A percentile compares a stretch with the other conserved stretches of the same genome.
Evolutionary conservation across 2,888 invertebrate genomes (phyloP).

Genomic region (Polyommatus icarus): DNA sequence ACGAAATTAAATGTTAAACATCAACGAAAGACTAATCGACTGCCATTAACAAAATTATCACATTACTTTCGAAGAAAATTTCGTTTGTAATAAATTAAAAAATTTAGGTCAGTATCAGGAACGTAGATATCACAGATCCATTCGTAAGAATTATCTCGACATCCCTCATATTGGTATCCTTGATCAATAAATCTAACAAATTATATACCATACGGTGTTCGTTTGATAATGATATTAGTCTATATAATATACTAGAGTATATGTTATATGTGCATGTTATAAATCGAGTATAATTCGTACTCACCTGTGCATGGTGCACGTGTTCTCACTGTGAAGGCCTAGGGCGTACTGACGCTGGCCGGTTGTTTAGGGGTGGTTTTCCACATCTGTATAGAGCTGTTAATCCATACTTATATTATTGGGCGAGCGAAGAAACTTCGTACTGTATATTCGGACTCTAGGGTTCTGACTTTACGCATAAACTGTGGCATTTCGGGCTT

Average conservation of each 20-base stretch:
- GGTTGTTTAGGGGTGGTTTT: slow-evolving; percentile 50
- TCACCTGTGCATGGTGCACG: slow-evolving; percentile 58
- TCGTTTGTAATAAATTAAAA: background rate
- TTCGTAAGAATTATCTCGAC: slow-evolving; percentile 25
- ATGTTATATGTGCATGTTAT: background rate
- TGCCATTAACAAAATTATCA: background rate
- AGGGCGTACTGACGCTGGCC: slow-evolving; percentile 54
- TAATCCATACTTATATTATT: slow-evolving; percentile 39
- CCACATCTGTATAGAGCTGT: slow-evolving; percentile 52
- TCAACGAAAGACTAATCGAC: background rate
- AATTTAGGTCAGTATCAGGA: slow-evolving; percentile 23
- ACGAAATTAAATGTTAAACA: background rate
- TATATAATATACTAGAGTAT: background rate
- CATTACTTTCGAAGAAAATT: background rate
- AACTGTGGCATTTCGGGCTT: too few relatives aligned
- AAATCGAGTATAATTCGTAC: slow-evolving; percentile 36
- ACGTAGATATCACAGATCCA: slow-evolving; percentile 15
- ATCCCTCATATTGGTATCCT: slow-evolving; percentile 11
- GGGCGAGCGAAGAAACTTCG: background rate
- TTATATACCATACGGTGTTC: background rate
- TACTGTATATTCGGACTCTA: too few relatives aligned
- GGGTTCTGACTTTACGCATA: too few relatives aligned
- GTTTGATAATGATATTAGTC: too few relatives aligned
- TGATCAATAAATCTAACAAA: background rate
- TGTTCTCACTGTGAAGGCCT: slow-evolving; percentile 48